Evolutionary conservation across 2,888 invertebrate species (phyloP).

Genomic region (Poecilobothrus nobilitatus): DNA sequence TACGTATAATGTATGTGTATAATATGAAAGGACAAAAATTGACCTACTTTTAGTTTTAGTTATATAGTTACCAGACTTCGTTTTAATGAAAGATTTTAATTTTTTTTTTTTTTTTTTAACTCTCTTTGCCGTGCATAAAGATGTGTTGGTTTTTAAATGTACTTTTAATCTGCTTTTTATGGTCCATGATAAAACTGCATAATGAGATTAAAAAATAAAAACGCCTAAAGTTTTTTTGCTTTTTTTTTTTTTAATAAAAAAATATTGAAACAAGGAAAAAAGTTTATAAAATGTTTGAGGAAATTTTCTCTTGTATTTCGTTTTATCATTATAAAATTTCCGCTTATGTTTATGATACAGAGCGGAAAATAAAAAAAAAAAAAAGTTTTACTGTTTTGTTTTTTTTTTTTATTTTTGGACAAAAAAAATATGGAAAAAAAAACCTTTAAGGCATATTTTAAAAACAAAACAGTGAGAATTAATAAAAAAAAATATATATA

Average conservation of each 20-base stretch:
- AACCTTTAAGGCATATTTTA: no score
- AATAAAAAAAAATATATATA: no score
- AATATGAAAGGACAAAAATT: background rate
- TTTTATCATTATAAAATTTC: no score
- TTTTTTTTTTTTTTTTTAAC: background rate
- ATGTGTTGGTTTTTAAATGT: background rate
- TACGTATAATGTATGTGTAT: background rate
- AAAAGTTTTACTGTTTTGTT: no score
- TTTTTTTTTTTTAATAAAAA: background rate
- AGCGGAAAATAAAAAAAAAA: no score
- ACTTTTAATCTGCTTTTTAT: background rate
- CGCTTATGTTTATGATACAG: no score
- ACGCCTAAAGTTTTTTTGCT: background rate
- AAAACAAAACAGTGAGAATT: no score
- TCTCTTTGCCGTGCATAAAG: background rate
- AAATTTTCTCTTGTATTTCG: no score
- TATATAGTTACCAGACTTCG: background rate
- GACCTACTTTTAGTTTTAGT: background rate
- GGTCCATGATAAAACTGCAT: background rate
- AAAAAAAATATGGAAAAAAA: no score
- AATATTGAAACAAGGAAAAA: background rate
- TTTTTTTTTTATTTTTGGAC: no score
- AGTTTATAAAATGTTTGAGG: no score
- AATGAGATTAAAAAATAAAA: background rate
- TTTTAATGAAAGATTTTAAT: background rate